Conservation (phyloP, 2,113 vertebrate species). For the Nothobranchius furzeri region DNA sequence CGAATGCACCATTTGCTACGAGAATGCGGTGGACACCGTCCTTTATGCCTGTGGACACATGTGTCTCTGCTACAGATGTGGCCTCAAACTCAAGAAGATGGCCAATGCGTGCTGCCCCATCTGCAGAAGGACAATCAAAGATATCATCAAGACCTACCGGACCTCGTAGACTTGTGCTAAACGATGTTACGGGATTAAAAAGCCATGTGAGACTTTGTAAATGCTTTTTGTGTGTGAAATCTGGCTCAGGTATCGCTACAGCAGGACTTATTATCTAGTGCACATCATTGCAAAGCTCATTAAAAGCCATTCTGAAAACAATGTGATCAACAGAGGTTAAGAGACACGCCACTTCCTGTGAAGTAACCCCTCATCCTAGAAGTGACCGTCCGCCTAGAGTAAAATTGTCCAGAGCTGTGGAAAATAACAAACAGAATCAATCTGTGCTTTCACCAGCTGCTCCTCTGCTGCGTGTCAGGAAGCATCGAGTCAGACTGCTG, state of each 20-base stretch:
- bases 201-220: conserved; percentile 51
- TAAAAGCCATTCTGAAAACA: conserved; percentile 4
- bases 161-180: conserved; percentile 81
- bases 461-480: conserved; percentile 20
- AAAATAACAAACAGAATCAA: conserved; percentile 29
- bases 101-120: conserved; percentile 96
- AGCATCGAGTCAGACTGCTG: conserved; percentile 18
- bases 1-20: conserved; percentile 97
- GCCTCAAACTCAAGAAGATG: conserved; percentile 95
- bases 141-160: conserved; percentile 98
- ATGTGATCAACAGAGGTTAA: conserved; percentile 7
- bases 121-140: conserved; percentile 94
- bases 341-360: conserved; percentile 21
- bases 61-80: conserved; percentile 96
- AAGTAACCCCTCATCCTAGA: conserved; percentile 34
- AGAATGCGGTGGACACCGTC: conserved; percentile 94
- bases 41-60: conserved; percentile 98
- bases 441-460: conserved; percentile 40
- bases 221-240: conserved; percentile 35
- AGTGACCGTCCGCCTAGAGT: conserved; percentile 30
- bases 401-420: conserved; percentile 39
- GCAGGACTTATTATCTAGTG: conserved; percentile 36
- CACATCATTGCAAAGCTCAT: conserved; percentile 3
- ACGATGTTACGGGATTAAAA: conserved; percentile 27
- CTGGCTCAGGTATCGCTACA: conserved; percentile 65